Evolutionary conservation across 2,888 invertebrate genomes (phyloP).

Genomic region (Seira ritae): DNA sequence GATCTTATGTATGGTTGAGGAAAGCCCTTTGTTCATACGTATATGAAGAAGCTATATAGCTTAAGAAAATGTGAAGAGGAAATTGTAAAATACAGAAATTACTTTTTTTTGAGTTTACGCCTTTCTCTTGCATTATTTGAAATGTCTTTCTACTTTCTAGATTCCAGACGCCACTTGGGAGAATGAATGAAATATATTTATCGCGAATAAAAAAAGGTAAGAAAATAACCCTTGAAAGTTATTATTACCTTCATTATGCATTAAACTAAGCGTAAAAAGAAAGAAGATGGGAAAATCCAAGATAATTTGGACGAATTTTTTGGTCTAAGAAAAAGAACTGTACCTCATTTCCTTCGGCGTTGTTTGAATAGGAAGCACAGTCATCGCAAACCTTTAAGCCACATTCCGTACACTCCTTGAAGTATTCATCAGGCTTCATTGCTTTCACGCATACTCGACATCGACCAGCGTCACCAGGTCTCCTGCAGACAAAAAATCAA

Average conservation of each 20-base stretch:
- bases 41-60: too few species aligned
- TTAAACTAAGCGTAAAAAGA: too few species aligned
- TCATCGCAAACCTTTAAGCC: conserved; percentile 94
- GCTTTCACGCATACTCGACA: conserved; percentile 92
- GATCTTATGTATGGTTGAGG: too few species aligned
- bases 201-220: conserved; percentile 7
- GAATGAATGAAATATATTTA: too few species aligned
- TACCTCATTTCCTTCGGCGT: conserved; percentile 89
- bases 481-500: conserved; percentile 59
- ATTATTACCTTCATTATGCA: not conserved
- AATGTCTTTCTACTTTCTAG: too few species aligned
- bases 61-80: too few species aligned
- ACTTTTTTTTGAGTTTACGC: too few species aligned
- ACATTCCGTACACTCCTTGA: conserved; percentile 92
- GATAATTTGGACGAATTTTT: not conserved
- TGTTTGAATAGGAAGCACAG: conserved; percentile 93
- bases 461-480: conserved; percentile 82
- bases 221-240: not conserved
- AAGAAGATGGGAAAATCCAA: too few species aligned
- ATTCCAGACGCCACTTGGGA: too few species aligned
- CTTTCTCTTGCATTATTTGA: too few species aligned
- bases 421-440: conserved; percentile 91
- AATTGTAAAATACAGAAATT: too few species aligned
- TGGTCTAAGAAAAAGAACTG: conserved; percentile 7
- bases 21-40: too few species aligned